A percentile compares a stretch with the other conserved stretches of the same genome.
These are phyloP conservation scores for Ctenopoma kingsleyae DNA, from an alignment of 2,797 vertebrate genomes.

Conservation along the genomic window DNA sequence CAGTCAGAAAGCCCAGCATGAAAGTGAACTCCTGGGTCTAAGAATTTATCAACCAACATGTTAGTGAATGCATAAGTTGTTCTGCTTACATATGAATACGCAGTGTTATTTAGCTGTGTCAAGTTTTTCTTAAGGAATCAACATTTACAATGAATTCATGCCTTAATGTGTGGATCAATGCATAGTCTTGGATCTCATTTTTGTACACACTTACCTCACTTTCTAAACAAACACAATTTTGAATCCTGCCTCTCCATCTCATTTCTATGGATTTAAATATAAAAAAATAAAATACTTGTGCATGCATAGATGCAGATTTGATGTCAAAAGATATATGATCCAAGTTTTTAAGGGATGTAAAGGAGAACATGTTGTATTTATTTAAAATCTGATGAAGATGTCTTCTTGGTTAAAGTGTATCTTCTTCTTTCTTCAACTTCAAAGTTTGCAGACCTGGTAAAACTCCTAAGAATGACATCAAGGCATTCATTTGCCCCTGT, in stretches of 20 bases:
- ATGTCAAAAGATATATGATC: constrained; percentile 3
- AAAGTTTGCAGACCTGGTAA: constrained; percentile 13
- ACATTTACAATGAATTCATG: constrained; percentile 23
- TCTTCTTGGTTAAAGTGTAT: constrained; percentile 27
- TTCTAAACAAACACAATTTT: constrained; percentile 23
- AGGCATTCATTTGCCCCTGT: constrained; percentile 29
- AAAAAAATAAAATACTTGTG: constrained; percentile 34
- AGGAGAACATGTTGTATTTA: constrained; percentile 15
- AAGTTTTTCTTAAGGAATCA: constrained; percentile 20
- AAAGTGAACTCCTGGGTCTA: constrained; percentile 86
- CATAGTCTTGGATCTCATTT: constrained; percentile 7
- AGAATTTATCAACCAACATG: constrained; percentile 53
- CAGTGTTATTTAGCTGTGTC: neutral
- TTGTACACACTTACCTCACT: constrained; percentile 62
- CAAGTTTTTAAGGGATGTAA: constrained; percentile 8
- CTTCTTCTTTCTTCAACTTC: constrained; percentile 39
- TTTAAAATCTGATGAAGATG: constrained; percentile 24
- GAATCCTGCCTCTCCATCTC: constrained; percentile 15
- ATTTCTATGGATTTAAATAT: neutral
- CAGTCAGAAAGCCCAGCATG: constrained; percentile 86
- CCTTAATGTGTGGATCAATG: constrained; percentile 28
- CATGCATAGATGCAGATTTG: constrained; percentile 43
- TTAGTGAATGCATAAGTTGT: constrained; percentile 30
- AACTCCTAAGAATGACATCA: constrained; percentile 29
- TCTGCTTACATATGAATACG: neutral